Conservation (phyloP, 2,797 vertebrate genomes). For the Dryobates pubescens region DNA sequence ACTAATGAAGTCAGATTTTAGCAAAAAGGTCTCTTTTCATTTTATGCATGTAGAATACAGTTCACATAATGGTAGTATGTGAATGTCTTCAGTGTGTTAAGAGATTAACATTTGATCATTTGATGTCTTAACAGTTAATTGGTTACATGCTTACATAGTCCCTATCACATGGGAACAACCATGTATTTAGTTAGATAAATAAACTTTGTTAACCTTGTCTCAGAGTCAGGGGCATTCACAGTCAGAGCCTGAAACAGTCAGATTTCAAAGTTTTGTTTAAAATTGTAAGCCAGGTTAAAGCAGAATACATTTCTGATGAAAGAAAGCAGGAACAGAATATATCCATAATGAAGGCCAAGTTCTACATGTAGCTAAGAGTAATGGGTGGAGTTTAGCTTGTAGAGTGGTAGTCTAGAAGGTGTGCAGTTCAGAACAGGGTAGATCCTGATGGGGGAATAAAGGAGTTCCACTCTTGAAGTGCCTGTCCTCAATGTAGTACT, state of each 20-base stretch:
- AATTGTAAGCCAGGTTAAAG: not conserved
- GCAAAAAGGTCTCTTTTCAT: not conserved
- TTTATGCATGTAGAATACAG: not conserved
- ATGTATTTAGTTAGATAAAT: not conserved
- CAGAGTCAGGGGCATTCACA: not conserved
- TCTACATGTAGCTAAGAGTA: not conserved
- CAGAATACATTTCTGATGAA: not conserved
- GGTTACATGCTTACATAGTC: not conserved
- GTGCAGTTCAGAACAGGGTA: not conserved
- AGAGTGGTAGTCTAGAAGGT: not conserved
- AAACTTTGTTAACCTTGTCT: not conserved
- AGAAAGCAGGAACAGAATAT: not conserved
- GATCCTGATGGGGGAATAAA: not conserved
- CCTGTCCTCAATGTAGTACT: rapidly evolving
- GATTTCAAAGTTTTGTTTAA: not conserved
- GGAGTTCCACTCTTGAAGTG: not conserved
- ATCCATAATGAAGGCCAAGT: not conserved
- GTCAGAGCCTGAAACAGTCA: not conserved
- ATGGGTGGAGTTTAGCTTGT: not conserved
- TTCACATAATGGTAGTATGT: not conserved
- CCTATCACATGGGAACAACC: not conserved
- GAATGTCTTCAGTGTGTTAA: not conserved
- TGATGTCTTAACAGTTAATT: not conserved
- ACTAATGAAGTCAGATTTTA: not conserved
- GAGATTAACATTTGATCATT: not conserved